phyloP scores from a whole-genome alignment of 2,797 vertebrate genomes.

The Trichosurus vulpecula region DNA sequence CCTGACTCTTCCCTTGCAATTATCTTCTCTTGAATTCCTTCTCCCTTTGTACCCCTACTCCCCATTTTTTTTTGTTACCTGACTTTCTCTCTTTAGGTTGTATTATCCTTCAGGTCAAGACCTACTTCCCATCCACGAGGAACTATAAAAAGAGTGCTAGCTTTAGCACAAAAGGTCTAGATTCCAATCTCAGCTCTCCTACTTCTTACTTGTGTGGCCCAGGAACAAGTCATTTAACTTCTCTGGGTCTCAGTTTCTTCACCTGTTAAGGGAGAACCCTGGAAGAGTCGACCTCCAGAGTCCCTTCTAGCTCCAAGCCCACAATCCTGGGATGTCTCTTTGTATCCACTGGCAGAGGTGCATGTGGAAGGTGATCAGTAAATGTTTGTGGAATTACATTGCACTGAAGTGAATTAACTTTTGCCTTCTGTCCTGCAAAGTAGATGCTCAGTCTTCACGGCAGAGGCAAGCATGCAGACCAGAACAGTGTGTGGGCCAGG shows the following conservation, averaged over 20 bases:
- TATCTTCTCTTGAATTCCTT: not conserved
- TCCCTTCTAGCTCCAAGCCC: not conserved
- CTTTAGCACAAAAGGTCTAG: not conserved
- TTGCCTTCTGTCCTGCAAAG: not conserved
- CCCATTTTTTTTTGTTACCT: not conserved
- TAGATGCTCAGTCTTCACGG: conserved; percentile 6
- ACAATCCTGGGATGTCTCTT: not conserved
- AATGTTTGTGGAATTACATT: not conserved
- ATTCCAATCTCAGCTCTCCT: not conserved
- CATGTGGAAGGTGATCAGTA: not conserved
- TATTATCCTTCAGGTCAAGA: not conserved
- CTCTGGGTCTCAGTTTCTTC: not conserved
- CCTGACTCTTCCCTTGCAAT: not conserved
- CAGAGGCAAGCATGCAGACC: not conserved
- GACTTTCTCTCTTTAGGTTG: not conserved
- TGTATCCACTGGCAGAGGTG: not conserved
- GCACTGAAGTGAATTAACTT: not conserved
- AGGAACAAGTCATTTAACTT: not conserved
- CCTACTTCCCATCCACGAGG: not conserved
- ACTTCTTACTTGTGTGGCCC: not conserved
- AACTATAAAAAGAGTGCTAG: not conserved
- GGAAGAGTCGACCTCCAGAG: not conserved
- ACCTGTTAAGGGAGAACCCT: not conserved
- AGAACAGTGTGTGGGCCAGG: conserved; percentile 17
- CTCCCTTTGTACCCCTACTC: not conserved